phyloP scores from a whole-genome alignment of 2,113 vertebrate genomes.

The Regulus satrapa region DNA sequence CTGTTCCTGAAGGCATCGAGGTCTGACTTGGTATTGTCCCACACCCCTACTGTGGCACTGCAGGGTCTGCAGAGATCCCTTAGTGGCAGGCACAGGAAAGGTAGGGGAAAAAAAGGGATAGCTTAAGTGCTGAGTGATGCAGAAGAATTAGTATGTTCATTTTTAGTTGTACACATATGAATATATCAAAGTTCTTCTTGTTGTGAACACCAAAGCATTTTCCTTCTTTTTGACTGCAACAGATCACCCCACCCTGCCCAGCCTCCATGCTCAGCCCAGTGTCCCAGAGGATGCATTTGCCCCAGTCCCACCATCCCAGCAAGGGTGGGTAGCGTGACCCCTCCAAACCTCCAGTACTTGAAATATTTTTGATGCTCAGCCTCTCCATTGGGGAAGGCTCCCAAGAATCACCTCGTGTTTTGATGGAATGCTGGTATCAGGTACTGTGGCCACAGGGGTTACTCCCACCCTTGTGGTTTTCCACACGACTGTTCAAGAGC shows the following conservation, averaged over 20 bases:
- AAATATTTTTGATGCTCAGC: background rate
- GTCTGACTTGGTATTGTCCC: background rate
- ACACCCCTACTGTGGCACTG: accelerated
- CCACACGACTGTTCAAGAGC: accelerated
- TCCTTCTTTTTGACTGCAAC: background rate
- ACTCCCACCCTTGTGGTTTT: background rate
- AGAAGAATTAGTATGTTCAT: background rate
- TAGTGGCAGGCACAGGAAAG: background rate
- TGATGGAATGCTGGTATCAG: accelerated
- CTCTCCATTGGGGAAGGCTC: background rate
- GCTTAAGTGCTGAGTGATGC: background rate
- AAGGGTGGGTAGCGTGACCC: background rate
- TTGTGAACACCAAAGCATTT: background rate
- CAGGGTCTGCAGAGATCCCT: background rate
- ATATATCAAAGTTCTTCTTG: accelerated
- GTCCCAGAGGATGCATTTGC: background rate
- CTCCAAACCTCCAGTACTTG: accelerated
- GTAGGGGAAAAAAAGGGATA: background rate
- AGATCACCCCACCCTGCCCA: background rate
- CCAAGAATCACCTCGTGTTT: accelerated
- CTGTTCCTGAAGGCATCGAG: accelerated
- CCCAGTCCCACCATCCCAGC: background rate
- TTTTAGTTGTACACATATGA: background rate
- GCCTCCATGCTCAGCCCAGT: background rate
- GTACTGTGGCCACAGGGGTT: background rate